phyloP scores from a whole-genome alignment of 2,888 invertebrate species.

The Girardia tigrina region DNA sequence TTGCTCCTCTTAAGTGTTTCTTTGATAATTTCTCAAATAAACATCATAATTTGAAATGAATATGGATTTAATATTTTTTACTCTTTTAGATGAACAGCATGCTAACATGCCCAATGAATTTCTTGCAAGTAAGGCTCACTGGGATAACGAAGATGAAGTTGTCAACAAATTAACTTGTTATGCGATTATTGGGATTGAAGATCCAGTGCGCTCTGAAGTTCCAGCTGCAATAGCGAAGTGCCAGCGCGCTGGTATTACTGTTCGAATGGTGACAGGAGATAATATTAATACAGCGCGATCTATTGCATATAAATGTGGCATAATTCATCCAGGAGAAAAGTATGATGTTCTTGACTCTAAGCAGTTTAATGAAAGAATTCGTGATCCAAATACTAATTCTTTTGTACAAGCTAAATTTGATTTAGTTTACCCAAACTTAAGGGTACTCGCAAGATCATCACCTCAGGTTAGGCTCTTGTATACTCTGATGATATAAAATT shows the following conservation, averaged over 20 bases:
- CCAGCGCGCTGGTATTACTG: slow-evolving; percentile 91
- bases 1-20: too few species aligned
- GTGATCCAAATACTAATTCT: slow-evolving; percentile 30
- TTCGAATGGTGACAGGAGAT: slow-evolving; percentile 52
- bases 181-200: slow-evolving; percentile 92
- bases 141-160: slow-evolving; percentile 34
- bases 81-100: too few species aligned
- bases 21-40: too few species aligned
- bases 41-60: too few species aligned
- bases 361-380: slow-evolving; percentile 67
- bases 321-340: slow-evolving; percentile 73
- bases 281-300: slow-evolving; percentile 96
- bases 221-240: slow-evolving; percentile 81
- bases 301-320: slow-evolving; percentile 90
- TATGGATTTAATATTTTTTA: too few species aligned
- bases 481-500: too few species aligned
- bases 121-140: slow-evolving; percentile 12
- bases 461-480: slow-evolving; percentile 59
- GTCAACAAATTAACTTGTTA: slow-evolving; percentile 64
- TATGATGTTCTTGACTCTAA: slow-evolving; percentile 89
- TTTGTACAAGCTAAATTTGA: slow-evolving; percentile 29
- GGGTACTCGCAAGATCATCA: slow-evolving; percentile 86
- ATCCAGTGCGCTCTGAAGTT: slow-evolving; percentile 88
- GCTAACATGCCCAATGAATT: too few species aligned
- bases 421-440: slow-evolving; percentile 66